Evolutionary conservation across 1,140 invertebrate species (phyloP), one percentile per base, ranked within the genome.

Genomic region (Drosophila asahinai): DNA sequence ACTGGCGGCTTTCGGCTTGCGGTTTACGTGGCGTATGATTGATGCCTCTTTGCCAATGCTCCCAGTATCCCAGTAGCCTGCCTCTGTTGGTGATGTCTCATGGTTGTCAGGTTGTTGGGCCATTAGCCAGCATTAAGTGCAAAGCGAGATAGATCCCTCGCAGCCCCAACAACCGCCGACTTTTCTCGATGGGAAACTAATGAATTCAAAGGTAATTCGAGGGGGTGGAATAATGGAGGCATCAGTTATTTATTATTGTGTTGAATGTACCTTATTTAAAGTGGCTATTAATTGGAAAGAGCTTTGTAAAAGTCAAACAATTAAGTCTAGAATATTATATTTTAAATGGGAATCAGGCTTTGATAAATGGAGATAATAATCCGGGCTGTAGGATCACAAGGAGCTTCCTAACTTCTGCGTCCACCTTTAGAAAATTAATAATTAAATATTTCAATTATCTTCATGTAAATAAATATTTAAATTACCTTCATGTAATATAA

Each of bases 21-120:
- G 84, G 84, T 81, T 89, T 84, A 84, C 84, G 84, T 90, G 65
- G 81, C 86, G 84, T 89, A 87, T 87, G 84, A 89, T 89, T 89
- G 84, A 87, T 87, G 84, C 77, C 77, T 51, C 73, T 80, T 67
- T 80, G 67, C 57, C 52, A 19, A 38, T 61, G 58, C 42, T 65
- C 49, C 33, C 47, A 14, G 30, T 51, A 59, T 54, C 42, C 57
- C n/a, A n/a, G n/a, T n/a, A n/a, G 36, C 45, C 55, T 42, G 45
- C 9, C 11, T 33, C 17, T 57, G 59, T n/a, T 65, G 47, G 9
- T 61, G 49, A 45, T 43, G 74, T 77, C 42, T 63, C 62, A 55
- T 54, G 57, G 67, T 67, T 75, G 65, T 64, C 73, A 70, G 64
- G 49, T 67, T 71, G 52, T 70, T 71, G 74, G 74, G 64, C 75